These are phyloP conservation scores for Nomada fabriciana DNA, from an alignment of 2,888 invertebrate species.

Conservation along the genomic window DNA sequence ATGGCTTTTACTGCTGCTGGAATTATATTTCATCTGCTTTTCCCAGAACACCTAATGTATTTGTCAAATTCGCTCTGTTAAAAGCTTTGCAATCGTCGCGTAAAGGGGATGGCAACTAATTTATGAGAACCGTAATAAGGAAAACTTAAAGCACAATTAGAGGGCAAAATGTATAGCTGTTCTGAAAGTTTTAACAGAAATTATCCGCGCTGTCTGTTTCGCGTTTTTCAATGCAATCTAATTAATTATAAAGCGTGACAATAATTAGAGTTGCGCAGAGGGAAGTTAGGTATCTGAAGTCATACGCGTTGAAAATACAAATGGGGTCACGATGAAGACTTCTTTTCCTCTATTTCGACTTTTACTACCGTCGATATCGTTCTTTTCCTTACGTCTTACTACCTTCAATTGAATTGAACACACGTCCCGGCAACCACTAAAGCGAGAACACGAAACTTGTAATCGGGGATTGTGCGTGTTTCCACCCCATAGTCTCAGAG, in stretches of 20 bases:
- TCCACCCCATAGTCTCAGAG: neutral
- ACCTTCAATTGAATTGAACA: neutral
- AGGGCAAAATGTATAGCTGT: too few relatives aligned
- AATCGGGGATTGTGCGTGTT: conserved; percentile 19
- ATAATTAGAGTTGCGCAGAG: conserved; percentile 1
- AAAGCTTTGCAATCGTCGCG: neutral
- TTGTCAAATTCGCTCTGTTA: neutral
- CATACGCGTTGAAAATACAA: neutral
- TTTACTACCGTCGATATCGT: neutral
- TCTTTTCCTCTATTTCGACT: neutral
- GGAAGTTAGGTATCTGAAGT: neutral
- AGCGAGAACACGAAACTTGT: conserved; percentile 7
- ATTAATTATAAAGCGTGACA: neutral
- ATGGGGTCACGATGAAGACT: neutral
- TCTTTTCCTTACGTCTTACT: neutral
- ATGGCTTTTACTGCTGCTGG: neutral
- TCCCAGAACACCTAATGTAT: neutral
- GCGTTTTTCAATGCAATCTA: neutral
- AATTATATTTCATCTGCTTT: neutral
- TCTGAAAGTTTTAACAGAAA: too few relatives aligned
- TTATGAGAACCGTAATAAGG: too few relatives aligned
- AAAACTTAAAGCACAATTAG: too few relatives aligned
- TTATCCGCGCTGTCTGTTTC: too few relatives aligned
- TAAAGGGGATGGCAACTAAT: neutral
- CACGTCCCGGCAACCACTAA: neutral